Base-by-base conservation (phyloP, 2,797 vertebrate genomes). In the Rhadinocentrus ornatus region DNA sequence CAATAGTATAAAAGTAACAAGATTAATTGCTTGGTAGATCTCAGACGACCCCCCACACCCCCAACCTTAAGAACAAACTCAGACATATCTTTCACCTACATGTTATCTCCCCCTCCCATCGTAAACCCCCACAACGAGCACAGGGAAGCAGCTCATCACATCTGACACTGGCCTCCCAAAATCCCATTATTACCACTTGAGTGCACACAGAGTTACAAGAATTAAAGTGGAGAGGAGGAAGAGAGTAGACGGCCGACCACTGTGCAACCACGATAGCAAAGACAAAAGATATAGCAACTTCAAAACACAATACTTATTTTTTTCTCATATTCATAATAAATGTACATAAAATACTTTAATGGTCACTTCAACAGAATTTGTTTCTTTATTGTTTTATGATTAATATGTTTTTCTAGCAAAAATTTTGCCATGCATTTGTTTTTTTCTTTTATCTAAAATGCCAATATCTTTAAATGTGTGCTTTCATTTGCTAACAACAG, bases 111-210 rank as follows among this genome's bases (percentile, higher is more conserved):
- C 57, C 71, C 62, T 54, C 44, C 84, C 71, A 59, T 26, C 37
- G 53, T 69, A 29, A 86, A 72, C 66, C 62, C 46, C 69, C 53
- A 71, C 80, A 77, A 59, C 44, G 54, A 58, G 79, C 68, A 63
- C 57, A 53, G 74, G 37, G 50, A 76, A 70, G 80, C 74, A 84
- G 69, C 74, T 87, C 75, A 86, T 88, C 80, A 74, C 86, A 85
- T 89, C 72, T 80, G 83, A 89, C 88, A 82, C 1, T 22, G 67
- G 66, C 80, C 77, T 81, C 78, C 83, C 75, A 81, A 90, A 91
- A 91, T 88, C 88, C 73, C 27, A 77, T 92, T 91, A 90, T 44
- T 86, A 66, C 63, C 71, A 72, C 84, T 83, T 68, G 81, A 86
- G 70, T 65, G 66, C 79, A 79, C 78, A 46, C 50, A 29, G 78